These are phyloP conservation scores for Gryon sp. DNA, from an alignment of 1,140 invertebrate genomes.

Conservation along the genomic window DNA sequence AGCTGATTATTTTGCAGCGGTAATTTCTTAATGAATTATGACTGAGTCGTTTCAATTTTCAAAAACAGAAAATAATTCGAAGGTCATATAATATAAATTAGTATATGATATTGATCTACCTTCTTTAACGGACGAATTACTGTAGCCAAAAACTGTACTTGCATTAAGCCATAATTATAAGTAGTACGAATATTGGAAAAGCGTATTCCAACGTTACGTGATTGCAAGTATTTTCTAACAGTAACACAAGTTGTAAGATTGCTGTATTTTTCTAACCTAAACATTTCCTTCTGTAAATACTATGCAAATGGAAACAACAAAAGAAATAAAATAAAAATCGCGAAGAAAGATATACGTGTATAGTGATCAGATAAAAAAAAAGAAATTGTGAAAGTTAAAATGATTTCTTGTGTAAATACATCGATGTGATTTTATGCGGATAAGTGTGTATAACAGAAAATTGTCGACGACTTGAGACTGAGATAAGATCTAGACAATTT, in stretches of 20 bases:
- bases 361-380: slow-evolving; percentile 52
- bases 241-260: slow-evolving; percentile 65
- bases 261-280: slow-evolving; percentile 79
- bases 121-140: slow-evolving; percentile 58
- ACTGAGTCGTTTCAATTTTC: slow-evolving; percentile 34
- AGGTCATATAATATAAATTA: slow-evolving; percentile 55
- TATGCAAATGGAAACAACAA: slow-evolving; percentile 39
- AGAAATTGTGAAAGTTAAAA: slow-evolving; percentile 49
- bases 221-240: slow-evolving; percentile 61
- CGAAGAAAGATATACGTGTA: too few relatives aligned
- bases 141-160: slow-evolving; percentile 60
- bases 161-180: slow-evolving; percentile 60
- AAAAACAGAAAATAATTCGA: slow-evolving; percentile 28
- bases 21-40: slow-evolving; percentile 27
- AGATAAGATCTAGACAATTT: slow-evolving; percentile 65
- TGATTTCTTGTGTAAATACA: slow-evolving; percentile 69
- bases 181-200: slow-evolving; percentile 50
- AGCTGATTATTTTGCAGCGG: slow-evolving; percentile 12
- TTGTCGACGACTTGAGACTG: slow-evolving; percentile 61
- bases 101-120: slow-evolving; percentile 46
- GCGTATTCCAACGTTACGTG: slow-evolving; percentile 52
- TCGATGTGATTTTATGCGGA: slow-evolving; percentile 45
- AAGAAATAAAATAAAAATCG: slow-evolving; percentile 34
- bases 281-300: slow-evolving; percentile 71
- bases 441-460: slow-evolving; percentile 29